Percentiles rank a stretch among this genome's conserved stretches.
Conservation (phyloP, 92 coral and sea anemone genomes). For the Porites evermanni region DNA sequence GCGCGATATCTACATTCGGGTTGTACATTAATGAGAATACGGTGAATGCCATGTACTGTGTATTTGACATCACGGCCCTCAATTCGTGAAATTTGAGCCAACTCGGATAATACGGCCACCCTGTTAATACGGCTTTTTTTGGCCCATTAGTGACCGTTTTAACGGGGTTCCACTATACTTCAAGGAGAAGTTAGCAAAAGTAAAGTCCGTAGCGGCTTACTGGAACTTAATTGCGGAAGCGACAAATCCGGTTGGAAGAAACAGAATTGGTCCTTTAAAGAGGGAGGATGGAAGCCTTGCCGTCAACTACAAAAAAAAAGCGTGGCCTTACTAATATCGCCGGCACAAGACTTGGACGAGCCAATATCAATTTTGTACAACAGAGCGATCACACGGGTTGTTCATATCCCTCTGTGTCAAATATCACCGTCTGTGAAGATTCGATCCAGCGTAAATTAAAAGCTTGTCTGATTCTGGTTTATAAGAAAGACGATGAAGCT, state of each 20-base stretch:
- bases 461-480: no score
- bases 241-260: not conserved
- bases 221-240: slow-evolving; percentile 4
- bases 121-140: no score
- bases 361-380: not conserved
- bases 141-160: no score
- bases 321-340: not conserved
- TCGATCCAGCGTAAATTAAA: no score
- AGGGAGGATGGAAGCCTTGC: not conserved
- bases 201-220: slow-evolving; percentile 2
- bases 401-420: not conserved
- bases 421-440: not conserved
- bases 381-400: not conserved
- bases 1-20: no score
- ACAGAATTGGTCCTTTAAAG: slow-evolving; percentile 5
- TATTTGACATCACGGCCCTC: no score
- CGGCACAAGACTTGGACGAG: slow-evolving; percentile 12
- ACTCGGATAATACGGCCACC: no score
- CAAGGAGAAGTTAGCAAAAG: not conserved
- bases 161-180: not conserved
- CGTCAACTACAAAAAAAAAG: no score
- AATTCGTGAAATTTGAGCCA: no score
- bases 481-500: no score
- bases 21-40: no score
- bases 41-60: no score